Base-by-base conservation (phyloP, 2,113 vertebrate species). In the Nothobranchius furzeri region DNA sequence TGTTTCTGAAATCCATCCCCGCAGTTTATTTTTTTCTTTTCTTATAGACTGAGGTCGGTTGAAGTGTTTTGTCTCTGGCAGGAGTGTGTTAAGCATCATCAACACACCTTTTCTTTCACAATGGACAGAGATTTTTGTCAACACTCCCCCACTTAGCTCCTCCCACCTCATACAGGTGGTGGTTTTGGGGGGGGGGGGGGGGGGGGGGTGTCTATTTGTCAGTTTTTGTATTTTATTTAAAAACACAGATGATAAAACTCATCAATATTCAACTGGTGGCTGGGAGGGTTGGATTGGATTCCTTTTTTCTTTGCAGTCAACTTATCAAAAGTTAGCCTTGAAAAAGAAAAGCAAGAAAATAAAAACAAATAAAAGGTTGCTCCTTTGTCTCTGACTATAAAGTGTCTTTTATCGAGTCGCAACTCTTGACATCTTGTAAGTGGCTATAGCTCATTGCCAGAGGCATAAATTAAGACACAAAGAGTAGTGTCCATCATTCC, bases 231-330 rank as follows among this genome's bases (percentile, higher is more conserved):
- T 77, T 20, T 76, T 78, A 91, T 85, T 86, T 94, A 92, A 93
- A 92, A 93, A 93, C 92, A 90, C 86, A 94, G 95, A 96, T 96
- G 95, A 96, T 96, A 96, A 95, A 96, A 96, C 95, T 96, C 95
- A 96, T 96, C 95, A 90, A 96, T 95, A 95, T 93, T 83, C 83
- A 89, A 83, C 68, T 64, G 65, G 85, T 83, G 80, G 82, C 79
- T 81, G 84, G 82, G 87, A 84, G 83, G 81, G 84, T 89, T 89
- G 82, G 90, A 75, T 71, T 75, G n/a, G 48, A 83, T 76, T 81
- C 48, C 43, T 59, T 45, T 43, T 43, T 58, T 88, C 89, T 89
- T 85, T 88, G 81, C 67, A 82, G 85, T 86, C 83, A 85, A 92
- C 63, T 65, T 59, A 80, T 79, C 73, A 82, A 69, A 86, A 64